These are phyloP conservation scores for Sialis fuliginosa DNA, from an alignment of 2,888 invertebrate species.

Conservation along the genomic window DNA sequence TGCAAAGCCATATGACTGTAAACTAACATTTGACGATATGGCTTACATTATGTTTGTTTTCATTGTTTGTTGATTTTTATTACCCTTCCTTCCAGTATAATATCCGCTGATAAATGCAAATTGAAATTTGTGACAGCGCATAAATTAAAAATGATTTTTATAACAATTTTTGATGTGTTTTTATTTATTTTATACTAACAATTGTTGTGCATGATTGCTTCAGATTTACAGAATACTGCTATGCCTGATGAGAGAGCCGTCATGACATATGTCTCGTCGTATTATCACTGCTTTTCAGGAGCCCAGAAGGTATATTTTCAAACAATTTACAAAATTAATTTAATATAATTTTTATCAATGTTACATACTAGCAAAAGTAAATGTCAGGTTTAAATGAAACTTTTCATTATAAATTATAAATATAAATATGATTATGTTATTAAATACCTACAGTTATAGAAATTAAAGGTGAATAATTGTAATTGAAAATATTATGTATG, in stretches of 20 bases:
- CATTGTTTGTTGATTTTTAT: conserved; percentile 15
- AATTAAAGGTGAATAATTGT: too few relatives aligned
- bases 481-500: too few relatives aligned
- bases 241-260: conserved; percentile 99
- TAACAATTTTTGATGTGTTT: conserved; percentile 7
- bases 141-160: too few relatives aligned
- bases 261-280: conserved; percentile 99
- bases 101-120: too few relatives aligned
- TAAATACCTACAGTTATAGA: too few relatives aligned
- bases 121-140: too few relatives aligned
- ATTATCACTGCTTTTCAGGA: conserved; percentile 99
- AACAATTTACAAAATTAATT: too few relatives aligned
- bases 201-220: conserved; percentile 22
- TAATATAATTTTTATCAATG: too few relatives aligned
- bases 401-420: background rate
- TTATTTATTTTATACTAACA: conserved; percentile 16
- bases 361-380: too few relatives aligned
- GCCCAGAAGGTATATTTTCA: conserved; percentile 69
- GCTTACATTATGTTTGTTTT: conserved; percentile 16
- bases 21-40: too few relatives aligned
- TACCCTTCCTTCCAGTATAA: background rate
- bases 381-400: too few relatives aligned
- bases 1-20: background rate
- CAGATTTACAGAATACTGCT: conserved; percentile 95
- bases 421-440: background rate